These are phyloP conservation scores for Macaria liturata DNA, from an alignment of 2,888 invertebrate species.

Conservation along the genomic window DNA sequence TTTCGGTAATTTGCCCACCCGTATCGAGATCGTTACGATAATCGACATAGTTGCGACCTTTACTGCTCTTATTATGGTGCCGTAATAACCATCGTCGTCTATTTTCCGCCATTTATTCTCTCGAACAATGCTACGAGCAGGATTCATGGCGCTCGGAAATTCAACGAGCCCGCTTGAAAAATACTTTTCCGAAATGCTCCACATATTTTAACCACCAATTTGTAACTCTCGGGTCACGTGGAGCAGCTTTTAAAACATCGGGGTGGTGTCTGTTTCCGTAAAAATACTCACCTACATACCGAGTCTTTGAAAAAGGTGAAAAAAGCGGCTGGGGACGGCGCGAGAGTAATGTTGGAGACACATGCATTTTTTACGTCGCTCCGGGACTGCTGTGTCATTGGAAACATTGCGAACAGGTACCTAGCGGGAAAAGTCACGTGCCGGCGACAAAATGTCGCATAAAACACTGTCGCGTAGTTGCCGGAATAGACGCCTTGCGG, in stretches of 20 bases:
- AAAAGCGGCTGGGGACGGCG: constrained; percentile 39
- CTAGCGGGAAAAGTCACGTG: constrained; percentile 41
- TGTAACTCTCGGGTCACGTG: constrained; percentile 22
- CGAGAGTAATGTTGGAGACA: constrained; percentile 50
- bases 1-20: constrained; percentile 41
- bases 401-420: constrained; percentile 38
- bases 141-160: constrained; percentile 3
- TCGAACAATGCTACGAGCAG: not conserved
- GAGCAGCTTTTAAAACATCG: constrained; percentile 28
- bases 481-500: constrained; percentile 27
- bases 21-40: constrained; percentile 30
- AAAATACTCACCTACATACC: constrained; percentile 36
- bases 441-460: constrained; percentile 37
- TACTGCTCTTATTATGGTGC: constrained; percentile 14
- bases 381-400: constrained; percentile 44
- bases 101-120: not conserved
- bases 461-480: constrained; percentile 31
- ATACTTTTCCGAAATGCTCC: constrained; percentile 20
- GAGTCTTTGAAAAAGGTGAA: constrained; percentile 43
- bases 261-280: constrained; percentile 26
- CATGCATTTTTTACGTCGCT: constrained; percentile 50
- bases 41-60: constrained; percentile 19
- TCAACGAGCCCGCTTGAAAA: constrained; percentile 8
- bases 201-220: constrained; percentile 26
- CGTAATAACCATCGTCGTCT: constrained; percentile 6